Base-by-base conservation (phyloP, 2,888 invertebrate species). In the Conops quadrifasciatus region DNA sequence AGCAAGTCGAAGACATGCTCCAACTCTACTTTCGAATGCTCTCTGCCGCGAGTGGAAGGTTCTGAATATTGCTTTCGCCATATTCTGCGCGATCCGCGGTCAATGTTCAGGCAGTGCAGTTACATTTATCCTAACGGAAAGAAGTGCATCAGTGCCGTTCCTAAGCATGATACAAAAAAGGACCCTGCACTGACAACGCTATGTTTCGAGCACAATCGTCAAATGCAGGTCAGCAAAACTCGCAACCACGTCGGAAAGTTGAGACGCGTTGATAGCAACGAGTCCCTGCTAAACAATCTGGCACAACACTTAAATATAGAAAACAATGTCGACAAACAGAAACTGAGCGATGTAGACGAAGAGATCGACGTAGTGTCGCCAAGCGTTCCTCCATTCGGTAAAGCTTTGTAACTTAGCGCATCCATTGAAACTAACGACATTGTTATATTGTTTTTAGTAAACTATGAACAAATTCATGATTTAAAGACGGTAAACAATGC, bases 91-190 rank as follows among this genome's bases (percentile, higher is more conserved):
- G 97, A 97, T 83, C 89, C 92, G 7, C 89, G 87, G 15, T 94
- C 96, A 0, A 95, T 96, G 0, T 98, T 91, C 83, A 91, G 90
- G 74, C 94, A 93, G 76, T 98, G 97, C 82, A 88, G 89, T 0
- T 92, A 90, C 83, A 88, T 92, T 75, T 89, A 89, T 83, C 78
- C 89, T 36, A 89, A 89, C 67, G 93, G 90, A 74, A 91, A 92
- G 75, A 88, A 93, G 73, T 96, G 96, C 82, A 86, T 88, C n/a
- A 89, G 92, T 80, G 92, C 95, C 0, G 93, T 94, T 2, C 91
- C 92, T 0, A 91, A 90, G 81, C 86, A 88, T 56, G 93, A 93
- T 71, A 91, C 91, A 63, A 91, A 90, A 80, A 91, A 91, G 80
- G 93, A 93, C 76, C 85, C 86, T 64, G 90, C 90, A 88, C 73